Conservation (phyloP, 2,888 invertebrate species). For the Chorisops tibialis region DNA sequence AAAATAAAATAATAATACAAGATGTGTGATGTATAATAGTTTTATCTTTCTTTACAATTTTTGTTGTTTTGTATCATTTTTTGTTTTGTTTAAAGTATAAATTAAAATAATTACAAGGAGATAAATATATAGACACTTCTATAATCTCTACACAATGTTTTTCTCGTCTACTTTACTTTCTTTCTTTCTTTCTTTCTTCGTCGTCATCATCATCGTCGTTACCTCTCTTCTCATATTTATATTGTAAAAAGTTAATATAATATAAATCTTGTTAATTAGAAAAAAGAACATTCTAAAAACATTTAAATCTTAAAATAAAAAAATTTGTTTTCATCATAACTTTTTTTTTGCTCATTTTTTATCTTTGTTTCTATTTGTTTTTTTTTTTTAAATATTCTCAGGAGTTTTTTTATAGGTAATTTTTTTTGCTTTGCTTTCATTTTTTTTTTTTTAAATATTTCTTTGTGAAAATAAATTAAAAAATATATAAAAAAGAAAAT, state of each 20-base stretch:
- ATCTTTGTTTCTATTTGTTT: not conserved
- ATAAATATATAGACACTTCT: conserved; percentile 28
- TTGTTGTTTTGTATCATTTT: conserved; percentile 15
- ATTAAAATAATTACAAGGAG: conserved; percentile 32
- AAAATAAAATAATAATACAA: conserved; percentile 24
- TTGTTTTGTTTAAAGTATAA: conserved; percentile 27
- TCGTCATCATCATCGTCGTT: too few relatives aligned
- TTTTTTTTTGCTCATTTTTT: not conserved
- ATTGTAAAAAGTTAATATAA: conserved; percentile 32
- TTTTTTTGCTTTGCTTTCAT: not conserved
- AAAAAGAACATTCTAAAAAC: conserved; percentile 29
- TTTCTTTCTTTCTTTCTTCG: too few relatives aligned
- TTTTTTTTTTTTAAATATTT: conserved; percentile 12
- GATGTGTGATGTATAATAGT: conserved; percentile 32
- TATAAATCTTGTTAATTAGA: conserved; percentile 23
- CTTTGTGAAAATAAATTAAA: conserved; percentile 32
- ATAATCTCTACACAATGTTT: conserved; percentile 27
- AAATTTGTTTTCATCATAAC: not conserved
- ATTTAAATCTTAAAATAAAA: conserved; percentile 26
- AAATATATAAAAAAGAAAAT: conserved; percentile 28
- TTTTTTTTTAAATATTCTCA: conserved; percentile 1
- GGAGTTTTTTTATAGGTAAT: not conserved
- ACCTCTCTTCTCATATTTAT: conserved; percentile 5
- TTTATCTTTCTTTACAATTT: conserved; percentile 27
- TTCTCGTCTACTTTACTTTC: too few relatives aligned